Evolutionary conservation across 2,797 vertebrate species (phyloP).

Genomic region (Potorous gilbertii): DNA sequence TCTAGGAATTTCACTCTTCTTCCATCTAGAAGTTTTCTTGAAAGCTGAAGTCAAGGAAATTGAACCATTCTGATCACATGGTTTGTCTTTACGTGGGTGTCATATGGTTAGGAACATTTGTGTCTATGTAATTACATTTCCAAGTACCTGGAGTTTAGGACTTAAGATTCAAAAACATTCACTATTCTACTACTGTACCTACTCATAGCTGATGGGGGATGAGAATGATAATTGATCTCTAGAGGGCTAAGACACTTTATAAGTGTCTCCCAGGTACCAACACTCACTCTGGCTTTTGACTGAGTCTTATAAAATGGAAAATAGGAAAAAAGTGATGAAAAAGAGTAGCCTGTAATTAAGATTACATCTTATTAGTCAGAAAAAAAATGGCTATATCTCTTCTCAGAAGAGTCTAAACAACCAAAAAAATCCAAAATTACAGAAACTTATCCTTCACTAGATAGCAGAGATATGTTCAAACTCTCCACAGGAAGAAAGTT

Average conservation of each 20-base stretch:
- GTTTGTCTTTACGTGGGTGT: not conserved
- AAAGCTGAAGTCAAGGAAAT: not conserved
- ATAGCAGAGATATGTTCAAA: not conserved
- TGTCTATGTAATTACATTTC: not conserved
- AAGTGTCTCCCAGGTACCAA: not conserved
- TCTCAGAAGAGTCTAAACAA: not conserved
- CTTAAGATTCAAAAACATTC: not conserved
- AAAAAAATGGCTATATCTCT: not conserved
- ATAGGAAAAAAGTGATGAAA: not conserved
- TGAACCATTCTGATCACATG: not conserved
- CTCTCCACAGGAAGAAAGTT: not conserved
- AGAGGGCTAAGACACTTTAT: not conserved
- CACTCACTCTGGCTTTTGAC: not conserved
- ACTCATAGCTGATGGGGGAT: not conserved
- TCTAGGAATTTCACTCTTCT: not conserved
- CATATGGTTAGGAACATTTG: not conserved
- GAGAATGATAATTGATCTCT: not conserved
- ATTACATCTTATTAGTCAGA: not conserved
- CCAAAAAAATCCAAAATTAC: not conserved
- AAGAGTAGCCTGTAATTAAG: not conserved
- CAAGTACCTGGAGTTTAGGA: not conserved
- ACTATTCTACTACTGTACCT: not conserved
- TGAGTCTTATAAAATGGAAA: not conserved
- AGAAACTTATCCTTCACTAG: not conserved
- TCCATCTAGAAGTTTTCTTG: not conserved